Conservation (phyloP, 2,113 vertebrate genomes). For the Aldabrachelys gigantea region DNA sequence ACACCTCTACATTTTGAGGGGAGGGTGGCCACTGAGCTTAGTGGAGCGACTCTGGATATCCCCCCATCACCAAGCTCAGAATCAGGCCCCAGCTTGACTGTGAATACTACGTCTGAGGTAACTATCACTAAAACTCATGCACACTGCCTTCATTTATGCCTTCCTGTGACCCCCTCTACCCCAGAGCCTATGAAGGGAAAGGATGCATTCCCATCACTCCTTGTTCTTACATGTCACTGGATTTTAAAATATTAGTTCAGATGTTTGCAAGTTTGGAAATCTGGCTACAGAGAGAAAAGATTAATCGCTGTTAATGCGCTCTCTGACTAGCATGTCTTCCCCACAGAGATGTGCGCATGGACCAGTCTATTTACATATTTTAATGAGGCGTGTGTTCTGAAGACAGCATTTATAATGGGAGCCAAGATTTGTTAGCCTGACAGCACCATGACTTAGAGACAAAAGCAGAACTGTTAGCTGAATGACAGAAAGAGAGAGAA, state of each 20-base stretch:
- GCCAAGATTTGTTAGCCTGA: slow-evolving; percentile 36
- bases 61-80: background rate
- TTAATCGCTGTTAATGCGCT: slow-evolving; percentile 16
- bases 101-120: background rate
- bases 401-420: slow-evolving; percentile 24
- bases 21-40: background rate
- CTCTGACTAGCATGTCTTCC: background rate
- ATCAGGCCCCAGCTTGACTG: background rate
- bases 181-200: background rate
- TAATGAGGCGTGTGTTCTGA: slow-evolving; percentile 35
- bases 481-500: background rate
- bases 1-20: background rate
- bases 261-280: slow-evolving; percentile 1
- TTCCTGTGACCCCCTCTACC: background rate
- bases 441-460: slow-evolving; percentile 22
- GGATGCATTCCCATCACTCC: fast-evolving
- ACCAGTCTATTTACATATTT: slow-evolving; percentile 55
- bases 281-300: background rate
- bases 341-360: slow-evolving; percentile 29
- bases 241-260: background rate
- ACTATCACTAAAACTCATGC: background rate
- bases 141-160: background rate
- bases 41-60: background rate
- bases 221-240: background rate
- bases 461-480: background rate